phyloP scores from a whole-genome alignment of 2,888 invertebrate species.

The Caenorhabditis zanzibari region DNA sequence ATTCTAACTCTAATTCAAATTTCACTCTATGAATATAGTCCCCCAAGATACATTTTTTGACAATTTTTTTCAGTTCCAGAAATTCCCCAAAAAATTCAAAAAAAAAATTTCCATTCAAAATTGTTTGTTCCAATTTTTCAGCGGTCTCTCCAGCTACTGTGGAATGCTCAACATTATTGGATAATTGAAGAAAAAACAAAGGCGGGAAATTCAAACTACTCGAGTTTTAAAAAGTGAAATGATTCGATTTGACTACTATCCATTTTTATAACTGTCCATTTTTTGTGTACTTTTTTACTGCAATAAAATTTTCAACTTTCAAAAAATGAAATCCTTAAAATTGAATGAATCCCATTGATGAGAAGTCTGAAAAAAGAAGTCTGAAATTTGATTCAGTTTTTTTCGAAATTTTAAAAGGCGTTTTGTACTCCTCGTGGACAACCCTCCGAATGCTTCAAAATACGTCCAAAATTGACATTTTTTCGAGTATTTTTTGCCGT shows the following conservation, averaged over 20 bases:
- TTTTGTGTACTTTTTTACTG: background rate
- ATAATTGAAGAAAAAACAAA: slow-evolving; percentile 5
- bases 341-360: no score
- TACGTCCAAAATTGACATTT: background rate
- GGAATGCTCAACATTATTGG: slow-evolving; percentile 74
- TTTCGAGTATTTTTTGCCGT: background rate
- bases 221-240: background rate
- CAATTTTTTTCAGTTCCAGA: background rate
- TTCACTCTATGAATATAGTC: no score
- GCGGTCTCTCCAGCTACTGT: slow-evolving; percentile 71
- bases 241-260: no score
- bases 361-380: no score
- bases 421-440: no score
- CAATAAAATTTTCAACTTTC: background rate
- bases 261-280: background rate
- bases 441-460: no score
- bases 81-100: background rate
- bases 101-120: slow-evolving; percentile 1
- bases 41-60: background rate
- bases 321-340: no score
- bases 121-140: slow-evolving; percentile 50
- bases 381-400: no score
- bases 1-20: no score
- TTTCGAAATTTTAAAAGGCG: no score
- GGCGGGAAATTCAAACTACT: slow-evolving; percentile 7